These are phyloP conservation scores for Reticulitermes speratus DNA, from an alignment of 1,140 invertebrate species.

Conservation along the genomic window DNA sequence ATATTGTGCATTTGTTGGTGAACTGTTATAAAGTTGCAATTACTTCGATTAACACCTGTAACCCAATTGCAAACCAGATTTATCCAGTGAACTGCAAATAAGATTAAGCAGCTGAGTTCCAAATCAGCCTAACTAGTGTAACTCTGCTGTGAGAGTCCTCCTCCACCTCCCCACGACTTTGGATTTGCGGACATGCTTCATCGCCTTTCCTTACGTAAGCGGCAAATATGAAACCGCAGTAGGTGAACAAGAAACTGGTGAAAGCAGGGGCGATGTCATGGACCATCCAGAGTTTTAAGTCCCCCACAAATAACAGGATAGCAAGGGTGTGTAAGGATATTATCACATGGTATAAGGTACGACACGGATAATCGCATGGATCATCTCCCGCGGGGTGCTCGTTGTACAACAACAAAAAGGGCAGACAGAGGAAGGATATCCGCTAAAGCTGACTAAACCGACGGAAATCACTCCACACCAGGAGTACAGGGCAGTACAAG, in stretches of 20 bases:
- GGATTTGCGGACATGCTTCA: background rate
- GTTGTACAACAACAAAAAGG: background rate
- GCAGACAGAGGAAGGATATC: background rate
- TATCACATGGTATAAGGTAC: background rate
- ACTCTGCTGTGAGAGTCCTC: too few relatives aligned
- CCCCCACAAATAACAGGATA: too few relatives aligned
- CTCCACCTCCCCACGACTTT: background rate
- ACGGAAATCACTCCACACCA: background rate
- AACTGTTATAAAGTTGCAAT: too few relatives aligned
- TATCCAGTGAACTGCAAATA: too few relatives aligned
- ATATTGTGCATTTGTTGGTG: too few relatives aligned
- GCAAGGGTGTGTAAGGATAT: background rate
- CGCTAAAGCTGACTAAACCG: conserved; percentile 9
- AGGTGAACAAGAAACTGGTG: background rate
- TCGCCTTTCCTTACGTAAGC: background rate
- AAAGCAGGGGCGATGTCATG: too few relatives aligned
- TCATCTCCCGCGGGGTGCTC: background rate
- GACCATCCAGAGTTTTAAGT: too few relatives aligned
- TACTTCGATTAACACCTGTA: too few relatives aligned
- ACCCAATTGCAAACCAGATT: too few relatives aligned
- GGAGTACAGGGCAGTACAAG: background rate
- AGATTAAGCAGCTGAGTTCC: too few relatives aligned
- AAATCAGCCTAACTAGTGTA: too few relatives aligned
- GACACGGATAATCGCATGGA: background rate
- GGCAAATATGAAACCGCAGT: background rate